Evolutionary conservation across 2,888 invertebrate genomes (phyloP).

Genomic region (Aspidapion aeneum): DNA sequence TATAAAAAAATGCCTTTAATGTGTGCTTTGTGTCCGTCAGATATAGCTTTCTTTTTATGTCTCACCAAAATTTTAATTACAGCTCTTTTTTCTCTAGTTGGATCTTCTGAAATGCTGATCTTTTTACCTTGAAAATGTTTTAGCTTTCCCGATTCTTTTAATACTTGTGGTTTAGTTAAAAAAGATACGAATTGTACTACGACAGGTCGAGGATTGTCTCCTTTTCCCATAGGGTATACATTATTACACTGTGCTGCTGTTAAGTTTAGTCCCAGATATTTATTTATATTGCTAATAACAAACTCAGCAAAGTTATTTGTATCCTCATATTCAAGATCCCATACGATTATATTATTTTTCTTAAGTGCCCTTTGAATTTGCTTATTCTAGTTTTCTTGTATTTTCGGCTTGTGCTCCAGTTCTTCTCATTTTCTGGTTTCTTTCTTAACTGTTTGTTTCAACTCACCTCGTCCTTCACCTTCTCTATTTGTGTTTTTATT

Average conservation of each 20-base stretch:
- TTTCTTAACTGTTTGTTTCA: background rate
- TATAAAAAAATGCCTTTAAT: background rate
- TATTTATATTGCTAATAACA: background rate
- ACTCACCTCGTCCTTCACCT: background rate
- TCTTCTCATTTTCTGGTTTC: background rate
- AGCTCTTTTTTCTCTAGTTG: background rate
- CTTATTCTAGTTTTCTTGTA: background rate
- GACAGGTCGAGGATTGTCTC: background rate
- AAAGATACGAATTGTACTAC: background rate
- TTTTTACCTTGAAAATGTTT: background rate
- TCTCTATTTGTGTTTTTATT: background rate
- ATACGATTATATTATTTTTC: background rate
- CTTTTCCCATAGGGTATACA: background rate
- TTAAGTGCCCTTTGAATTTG: background rate
- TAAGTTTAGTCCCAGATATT: background rate
- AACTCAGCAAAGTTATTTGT: background rate
- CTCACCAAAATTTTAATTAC: background rate
- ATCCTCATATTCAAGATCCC: background rate
- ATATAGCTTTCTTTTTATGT: background rate
- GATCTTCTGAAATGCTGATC: constrained; percentile 1
- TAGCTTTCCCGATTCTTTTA: background rate
- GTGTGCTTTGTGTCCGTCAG: background rate
- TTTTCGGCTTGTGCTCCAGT: background rate
- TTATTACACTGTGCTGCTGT: background rate
- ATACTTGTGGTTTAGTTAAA: background rate